Conservation (phyloP, 92 coral and sea anemone genomes). For the Palythoa grandiflora region DNA sequence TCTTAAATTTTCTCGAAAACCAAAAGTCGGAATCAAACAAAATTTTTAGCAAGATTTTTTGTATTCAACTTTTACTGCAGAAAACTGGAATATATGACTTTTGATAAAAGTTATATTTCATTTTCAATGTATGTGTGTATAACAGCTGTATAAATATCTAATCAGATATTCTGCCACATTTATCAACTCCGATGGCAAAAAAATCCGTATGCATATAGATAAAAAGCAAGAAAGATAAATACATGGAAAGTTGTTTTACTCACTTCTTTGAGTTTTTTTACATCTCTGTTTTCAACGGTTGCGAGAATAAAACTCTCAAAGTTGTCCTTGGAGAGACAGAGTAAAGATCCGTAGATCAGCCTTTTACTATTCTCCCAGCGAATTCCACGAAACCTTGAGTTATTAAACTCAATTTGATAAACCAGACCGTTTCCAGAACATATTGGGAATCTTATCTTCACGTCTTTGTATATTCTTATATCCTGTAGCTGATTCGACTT, state of each 20-base stretch:
- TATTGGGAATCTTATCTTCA: slow-evolving; percentile 68
- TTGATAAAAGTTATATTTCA: too few species aligned
- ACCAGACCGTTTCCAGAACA: slow-evolving; percentile 75
- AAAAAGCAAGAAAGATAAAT: too few species aligned
- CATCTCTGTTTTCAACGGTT: slow-evolving; percentile 86
- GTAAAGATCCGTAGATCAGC: slow-evolving; percentile 88
- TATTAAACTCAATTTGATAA: slow-evolving; percentile 78
- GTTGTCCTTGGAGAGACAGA: slow-evolving; percentile 93
- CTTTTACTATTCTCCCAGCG: slow-evolving; percentile 97
- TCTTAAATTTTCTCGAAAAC: too few species aligned
- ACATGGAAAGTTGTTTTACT: background rate
- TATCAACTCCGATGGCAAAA: too few species aligned
- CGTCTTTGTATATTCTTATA: slow-evolving; percentile 86
- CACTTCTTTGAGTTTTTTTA: slow-evolving; percentile 76
- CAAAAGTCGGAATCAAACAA: too few species aligned
- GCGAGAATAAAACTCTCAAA: slow-evolving; percentile 89
- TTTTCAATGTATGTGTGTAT: too few species aligned
- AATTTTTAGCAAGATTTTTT: too few species aligned
- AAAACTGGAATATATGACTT: too few species aligned
- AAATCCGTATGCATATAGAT: too few species aligned
- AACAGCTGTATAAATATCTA: too few species aligned
- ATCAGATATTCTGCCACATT: too few species aligned
- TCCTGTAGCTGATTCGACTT: slow-evolving; percentile 69
- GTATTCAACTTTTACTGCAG: too few species aligned
- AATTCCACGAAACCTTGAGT: slow-evolving; percentile 60